These are phyloP conservation scores for Pterois miles DNA, from an alignment of 2,797 vertebrate genomes.

Conservation along the genomic window DNA sequence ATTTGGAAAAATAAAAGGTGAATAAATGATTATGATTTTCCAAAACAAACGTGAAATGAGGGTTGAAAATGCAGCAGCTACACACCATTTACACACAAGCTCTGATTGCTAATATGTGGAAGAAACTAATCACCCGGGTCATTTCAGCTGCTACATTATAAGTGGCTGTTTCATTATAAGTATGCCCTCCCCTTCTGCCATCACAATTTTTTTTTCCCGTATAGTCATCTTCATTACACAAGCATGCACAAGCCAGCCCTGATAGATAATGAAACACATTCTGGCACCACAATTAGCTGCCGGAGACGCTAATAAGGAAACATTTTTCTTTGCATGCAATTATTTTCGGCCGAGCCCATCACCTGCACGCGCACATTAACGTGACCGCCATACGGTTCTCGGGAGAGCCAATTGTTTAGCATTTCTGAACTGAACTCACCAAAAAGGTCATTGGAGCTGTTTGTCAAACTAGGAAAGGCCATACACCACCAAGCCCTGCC, in stretches of 20 bases:
- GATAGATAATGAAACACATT: slow-evolving; percentile 56
- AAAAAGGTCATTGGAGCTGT: slow-evolving; percentile 74
- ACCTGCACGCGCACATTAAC: slow-evolving; percentile 41
- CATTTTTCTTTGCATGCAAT: slow-evolving; percentile 44
- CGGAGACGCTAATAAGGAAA: slow-evolving; percentile 32
- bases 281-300: slow-evolving; percentile 45
- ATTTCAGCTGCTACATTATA: slow-evolving; percentile 37
- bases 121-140: slow-evolving; percentile 37
- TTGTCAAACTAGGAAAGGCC: slow-evolving; percentile 71
- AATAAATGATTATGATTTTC: neutral
- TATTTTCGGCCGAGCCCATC: slow-evolving; percentile 28
- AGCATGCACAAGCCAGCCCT: neutral
- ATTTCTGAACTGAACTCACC: slow-evolving; percentile 46
- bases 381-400: slow-evolving; percentile 2
- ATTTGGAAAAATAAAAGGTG: neutral
- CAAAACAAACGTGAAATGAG: slow-evolving; percentile 1
- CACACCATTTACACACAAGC: slow-evolving; percentile 8
- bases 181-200: slow-evolving; percentile 8
- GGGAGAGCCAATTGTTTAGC: slow-evolving; percentile 39
- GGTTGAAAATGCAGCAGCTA: neutral
- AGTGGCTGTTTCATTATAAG: slow-evolving; percentile 25
- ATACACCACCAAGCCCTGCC: slow-evolving; percentile 4
- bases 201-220: slow-evolving; percentile 12
- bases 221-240: slow-evolving; percentile 42
- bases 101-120: slow-evolving; percentile 15